Evolutionary conservation across 2,113 vertebrate species (phyloP).

Genomic region (Phoxinus phoxinus): DNA sequence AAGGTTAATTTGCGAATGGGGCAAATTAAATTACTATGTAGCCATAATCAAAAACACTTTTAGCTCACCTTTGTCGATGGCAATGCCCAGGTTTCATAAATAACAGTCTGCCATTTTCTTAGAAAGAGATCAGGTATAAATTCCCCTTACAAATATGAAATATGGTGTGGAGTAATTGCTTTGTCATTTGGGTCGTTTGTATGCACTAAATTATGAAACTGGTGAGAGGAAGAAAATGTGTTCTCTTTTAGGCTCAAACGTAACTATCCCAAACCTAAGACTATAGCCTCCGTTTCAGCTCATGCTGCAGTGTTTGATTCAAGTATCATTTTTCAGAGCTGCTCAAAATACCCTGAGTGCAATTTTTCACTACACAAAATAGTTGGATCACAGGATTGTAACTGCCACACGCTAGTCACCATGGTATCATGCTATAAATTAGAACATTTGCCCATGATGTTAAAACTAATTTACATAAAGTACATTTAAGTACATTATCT

Average conservation of each 20-base stretch:
- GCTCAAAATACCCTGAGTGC: not conserved
- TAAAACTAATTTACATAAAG: not conserved
- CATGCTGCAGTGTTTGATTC: conserved; percentile 18
- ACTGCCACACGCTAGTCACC: not conserved
- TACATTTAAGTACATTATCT: not conserved
- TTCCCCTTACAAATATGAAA: not conserved
- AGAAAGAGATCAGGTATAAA: not conserved
- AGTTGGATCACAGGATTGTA: not conserved
- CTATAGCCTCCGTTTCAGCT: conserved; percentile 16
- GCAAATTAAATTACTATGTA: not conserved
- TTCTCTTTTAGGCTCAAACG: conserved; percentile 41
- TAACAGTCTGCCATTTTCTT: not conserved
- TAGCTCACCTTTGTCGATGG: not conserved
- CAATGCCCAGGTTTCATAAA: not conserved
- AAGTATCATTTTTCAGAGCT: conserved; percentile 18
- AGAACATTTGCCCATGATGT: not conserved
- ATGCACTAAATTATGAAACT: conserved; percentile 43
- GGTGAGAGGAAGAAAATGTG: not conserved
- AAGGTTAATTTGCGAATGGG: not conserved
- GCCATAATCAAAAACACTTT: not conserved
- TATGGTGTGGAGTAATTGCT: conserved; percentile 14
- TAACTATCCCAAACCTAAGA: conserved; percentile 54
- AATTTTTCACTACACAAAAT: not conserved
- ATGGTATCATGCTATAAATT: not conserved
- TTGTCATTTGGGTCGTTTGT: conserved; percentile 54